These are phyloP conservation scores for Hyla sarda DNA, from an alignment of 2,113 vertebrate species.

Conservation along the genomic window DNA sequence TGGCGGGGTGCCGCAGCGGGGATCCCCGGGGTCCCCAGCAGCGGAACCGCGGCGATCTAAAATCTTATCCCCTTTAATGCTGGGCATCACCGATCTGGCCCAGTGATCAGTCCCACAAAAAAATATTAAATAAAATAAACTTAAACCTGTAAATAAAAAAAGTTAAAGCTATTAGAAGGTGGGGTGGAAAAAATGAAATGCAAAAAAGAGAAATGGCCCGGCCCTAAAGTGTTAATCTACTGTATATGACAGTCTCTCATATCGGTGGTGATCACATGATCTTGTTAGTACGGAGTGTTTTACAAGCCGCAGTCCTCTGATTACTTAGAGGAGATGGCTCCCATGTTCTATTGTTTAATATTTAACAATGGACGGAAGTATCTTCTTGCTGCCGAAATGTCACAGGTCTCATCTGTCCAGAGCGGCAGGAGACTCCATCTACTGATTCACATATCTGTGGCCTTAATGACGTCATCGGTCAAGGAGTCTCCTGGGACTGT, in stretches of 20 bases:
- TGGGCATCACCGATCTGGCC: no score
- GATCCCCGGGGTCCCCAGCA: no score
- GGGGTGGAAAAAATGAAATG: no score
- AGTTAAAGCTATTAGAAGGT: no score
- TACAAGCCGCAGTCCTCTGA: slow-evolving; percentile 21
- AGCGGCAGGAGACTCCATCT: background rate
- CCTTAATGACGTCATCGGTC: background rate
- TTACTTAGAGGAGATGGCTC: background rate
- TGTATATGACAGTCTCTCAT: background rate
- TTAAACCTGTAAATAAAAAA: no score
- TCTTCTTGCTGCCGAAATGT: slow-evolving; percentile 1
- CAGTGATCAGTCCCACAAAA: no score
- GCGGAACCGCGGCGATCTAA: no score
- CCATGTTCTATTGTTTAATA: background rate
- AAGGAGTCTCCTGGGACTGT: background rate
- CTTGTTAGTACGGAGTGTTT: background rate
- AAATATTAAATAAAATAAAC: no score
- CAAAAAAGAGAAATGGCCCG: no score
- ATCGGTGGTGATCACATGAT: background rate
- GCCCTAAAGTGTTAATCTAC: no score
- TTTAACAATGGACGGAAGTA: background rate
- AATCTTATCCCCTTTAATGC: no score
- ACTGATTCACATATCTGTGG: background rate
- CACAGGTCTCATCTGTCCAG: background rate
- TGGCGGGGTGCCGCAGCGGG: no score